phyloP scores from a whole-genome alignment of 1,140 invertebrate species.

The Drosophila suzukii region DNA sequence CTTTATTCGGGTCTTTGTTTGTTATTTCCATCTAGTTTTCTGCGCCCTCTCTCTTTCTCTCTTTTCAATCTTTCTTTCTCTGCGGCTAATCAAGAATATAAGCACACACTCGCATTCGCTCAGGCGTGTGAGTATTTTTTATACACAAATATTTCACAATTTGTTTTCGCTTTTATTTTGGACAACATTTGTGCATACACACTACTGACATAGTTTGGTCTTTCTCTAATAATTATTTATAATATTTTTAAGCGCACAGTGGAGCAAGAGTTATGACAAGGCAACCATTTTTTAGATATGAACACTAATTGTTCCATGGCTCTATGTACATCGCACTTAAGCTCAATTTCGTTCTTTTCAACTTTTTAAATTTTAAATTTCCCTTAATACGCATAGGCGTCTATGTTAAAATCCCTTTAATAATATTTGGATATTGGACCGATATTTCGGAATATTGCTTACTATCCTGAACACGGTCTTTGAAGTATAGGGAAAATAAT shows the following conservation, averaged over 20 bases:
- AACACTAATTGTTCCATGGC: too few species aligned
- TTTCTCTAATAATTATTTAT: conserved; percentile 36
- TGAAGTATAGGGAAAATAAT: too few species aligned
- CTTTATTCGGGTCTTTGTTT: conserved; percentile 8
- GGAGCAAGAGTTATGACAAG: conserved; percentile 11
- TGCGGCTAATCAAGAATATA: conserved; percentile 39
- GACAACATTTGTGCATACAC: conserved; percentile 72
- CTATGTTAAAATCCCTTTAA: conserved; percentile 18
- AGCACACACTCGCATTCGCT: conserved; percentile 16
- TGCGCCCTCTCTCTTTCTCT: conserved; percentile 4
- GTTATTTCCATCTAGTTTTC: conserved; percentile 15
- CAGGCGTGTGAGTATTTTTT: conserved; percentile 24
- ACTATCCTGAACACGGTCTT: too few species aligned
- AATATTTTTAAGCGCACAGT: conserved; percentile 60
- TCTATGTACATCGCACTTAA: background rate
- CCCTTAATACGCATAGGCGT: background rate
- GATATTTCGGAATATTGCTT: too few species aligned
- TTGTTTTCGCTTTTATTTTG: conserved; percentile 50
- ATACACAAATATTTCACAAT: conserved; percentile 37
- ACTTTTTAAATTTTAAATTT: background rate
- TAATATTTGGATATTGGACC: background rate
- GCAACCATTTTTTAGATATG: too few species aligned
- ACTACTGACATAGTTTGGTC: conserved; percentile 73
- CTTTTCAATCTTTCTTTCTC: conserved; percentile 35
- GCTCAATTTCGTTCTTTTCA: background rate